Conservation (phyloP, 1,140 invertebrate genomes). For the Caenorhabditis tropicalis region DNA sequence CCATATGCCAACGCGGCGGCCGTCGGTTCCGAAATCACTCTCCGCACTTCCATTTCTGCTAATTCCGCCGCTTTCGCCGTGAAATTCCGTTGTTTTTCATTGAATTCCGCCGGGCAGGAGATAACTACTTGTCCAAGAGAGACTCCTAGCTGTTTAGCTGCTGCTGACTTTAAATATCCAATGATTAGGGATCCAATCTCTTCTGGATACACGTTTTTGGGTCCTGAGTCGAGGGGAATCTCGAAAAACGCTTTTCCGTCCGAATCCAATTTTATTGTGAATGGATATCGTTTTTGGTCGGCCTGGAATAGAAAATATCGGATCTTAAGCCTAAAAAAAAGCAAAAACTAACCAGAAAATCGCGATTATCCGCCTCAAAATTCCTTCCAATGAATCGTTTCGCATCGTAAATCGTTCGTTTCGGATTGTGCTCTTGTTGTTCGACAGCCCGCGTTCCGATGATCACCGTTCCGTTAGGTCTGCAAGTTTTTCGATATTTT, state of each 20-base stretch:
- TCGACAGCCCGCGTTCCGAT: conserved; percentile 74
- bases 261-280: conserved; percentile 64
- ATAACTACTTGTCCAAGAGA: conserved; percentile 60
- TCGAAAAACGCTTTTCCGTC: conserved; percentile 67
- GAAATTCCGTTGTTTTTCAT: conserved; percentile 64
- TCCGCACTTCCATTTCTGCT: conserved; percentile 81
- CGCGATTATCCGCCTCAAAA: conserved; percentile 72
- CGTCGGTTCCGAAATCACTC: conserved; percentile 76
- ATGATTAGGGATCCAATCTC: conserved; percentile 68
- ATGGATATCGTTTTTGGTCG: conserved; percentile 69
- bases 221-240: conserved; percentile 57
- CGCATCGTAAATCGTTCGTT: conserved; percentile 75
- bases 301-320: conserved; percentile 62
- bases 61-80: conserved; percentile 65
- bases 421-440: conserved; percentile 74
- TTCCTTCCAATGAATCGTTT: conserved; percentile 75
- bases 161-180: conserved; percentile 63
- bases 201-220: conserved; percentile 61
- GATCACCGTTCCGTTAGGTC: conserved; percentile 70
- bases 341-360: conserved; percentile 64
- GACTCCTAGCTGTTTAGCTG: conserved; percentile 52
- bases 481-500: conserved; percentile 54
- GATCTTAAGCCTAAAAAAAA: neutral
- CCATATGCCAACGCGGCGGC: conserved; percentile 73
- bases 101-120: conserved; percentile 71